A percentile compares a stretch with the other conserved stretches of the same genome.
Conservation (phyloP, 2,113 vertebrate species). For the Sphaerodactylus townsendi region DNA sequence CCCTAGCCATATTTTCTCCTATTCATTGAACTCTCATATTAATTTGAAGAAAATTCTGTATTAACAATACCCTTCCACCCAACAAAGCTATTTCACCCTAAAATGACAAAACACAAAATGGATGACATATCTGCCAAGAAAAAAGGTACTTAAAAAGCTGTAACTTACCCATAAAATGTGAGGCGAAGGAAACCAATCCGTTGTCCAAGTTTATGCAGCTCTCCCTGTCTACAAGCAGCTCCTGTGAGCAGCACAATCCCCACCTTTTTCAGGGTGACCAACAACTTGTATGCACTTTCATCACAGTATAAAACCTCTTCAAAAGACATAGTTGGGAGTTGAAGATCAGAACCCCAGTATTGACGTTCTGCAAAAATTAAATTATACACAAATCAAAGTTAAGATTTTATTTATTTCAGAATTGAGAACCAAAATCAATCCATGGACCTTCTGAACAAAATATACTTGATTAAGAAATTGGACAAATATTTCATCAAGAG, state of each 20-base stretch:
- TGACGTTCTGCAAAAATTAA: constrained; percentile 75
- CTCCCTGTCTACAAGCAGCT: constrained; percentile 81
- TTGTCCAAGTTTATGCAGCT: constrained; percentile 82
- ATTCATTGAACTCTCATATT: not conserved
- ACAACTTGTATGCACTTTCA: constrained; percentile 83
- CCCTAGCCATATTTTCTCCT: too few species aligned
- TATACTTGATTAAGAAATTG: not conserved
- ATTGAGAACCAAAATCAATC: not conserved
- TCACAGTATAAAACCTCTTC: constrained; percentile 83
- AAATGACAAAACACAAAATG: not conserved
- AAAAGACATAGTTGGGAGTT: constrained; percentile 82
- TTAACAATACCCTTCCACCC: not conserved
- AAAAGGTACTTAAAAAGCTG: not conserved
- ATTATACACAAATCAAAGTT: not conserved
- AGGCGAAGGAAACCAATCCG: constrained; percentile 90
- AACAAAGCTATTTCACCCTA: not conserved
- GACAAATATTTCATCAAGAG: not conserved
- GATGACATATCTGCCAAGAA: not conserved
- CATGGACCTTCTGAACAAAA: not conserved
- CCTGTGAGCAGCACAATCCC: constrained; percentile 88
- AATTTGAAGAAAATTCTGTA: not conserved
- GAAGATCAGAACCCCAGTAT: constrained; percentile 85
- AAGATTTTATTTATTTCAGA: not conserved
- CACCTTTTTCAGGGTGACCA: constrained; percentile 80
- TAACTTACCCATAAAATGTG: constrained; percentile 93